phyloP scores from a whole-genome alignment of 2,888 invertebrate genomes.

The Cremastinae sp. region DNA sequence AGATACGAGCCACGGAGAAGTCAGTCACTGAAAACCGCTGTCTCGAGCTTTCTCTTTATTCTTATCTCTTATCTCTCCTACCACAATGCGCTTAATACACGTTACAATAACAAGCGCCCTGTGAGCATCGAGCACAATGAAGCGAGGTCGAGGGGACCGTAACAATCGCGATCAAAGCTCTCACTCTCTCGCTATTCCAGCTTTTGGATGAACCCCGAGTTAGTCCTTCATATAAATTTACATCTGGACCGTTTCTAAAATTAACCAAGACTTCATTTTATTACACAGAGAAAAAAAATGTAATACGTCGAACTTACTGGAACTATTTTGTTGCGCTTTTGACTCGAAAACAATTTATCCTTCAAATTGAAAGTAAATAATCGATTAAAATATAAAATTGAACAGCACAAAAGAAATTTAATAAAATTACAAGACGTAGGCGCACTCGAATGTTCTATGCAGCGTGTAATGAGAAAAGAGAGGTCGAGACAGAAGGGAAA shows the following conservation, averaged over 20 bases:
- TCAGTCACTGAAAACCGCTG: conserved; percentile 23
- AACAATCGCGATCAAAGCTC: conserved; percentile 55
- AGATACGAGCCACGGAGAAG: conserved; percentile 34
- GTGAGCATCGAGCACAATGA: conserved; percentile 50
- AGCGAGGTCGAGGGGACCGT: conserved; percentile 41
- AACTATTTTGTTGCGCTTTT: no score
- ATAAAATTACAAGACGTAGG: not conserved
- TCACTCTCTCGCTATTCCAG: conserved; percentile 11
- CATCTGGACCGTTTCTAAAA: no score
- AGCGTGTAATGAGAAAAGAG: not conserved
- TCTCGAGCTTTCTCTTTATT: conserved; percentile 24
- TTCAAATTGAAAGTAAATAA: no score
- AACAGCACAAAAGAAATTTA: not conserved
- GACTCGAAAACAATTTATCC: no score
- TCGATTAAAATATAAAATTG: no score
- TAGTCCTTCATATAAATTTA: no score
- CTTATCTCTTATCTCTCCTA: conserved; percentile 57
- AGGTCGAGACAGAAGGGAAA: conserved; percentile 2
- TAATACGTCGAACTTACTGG: no score
- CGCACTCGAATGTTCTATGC: not conserved
- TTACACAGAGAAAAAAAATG: no score
- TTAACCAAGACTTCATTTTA: no score
- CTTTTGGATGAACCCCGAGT: conserved; percentile 5
- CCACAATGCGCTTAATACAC: conserved; percentile 40
- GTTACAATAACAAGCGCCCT: conserved; percentile 53